Conservation (phyloP, 2,797 vertebrate genomes). For the Sciurus carolinensis region DNA sequence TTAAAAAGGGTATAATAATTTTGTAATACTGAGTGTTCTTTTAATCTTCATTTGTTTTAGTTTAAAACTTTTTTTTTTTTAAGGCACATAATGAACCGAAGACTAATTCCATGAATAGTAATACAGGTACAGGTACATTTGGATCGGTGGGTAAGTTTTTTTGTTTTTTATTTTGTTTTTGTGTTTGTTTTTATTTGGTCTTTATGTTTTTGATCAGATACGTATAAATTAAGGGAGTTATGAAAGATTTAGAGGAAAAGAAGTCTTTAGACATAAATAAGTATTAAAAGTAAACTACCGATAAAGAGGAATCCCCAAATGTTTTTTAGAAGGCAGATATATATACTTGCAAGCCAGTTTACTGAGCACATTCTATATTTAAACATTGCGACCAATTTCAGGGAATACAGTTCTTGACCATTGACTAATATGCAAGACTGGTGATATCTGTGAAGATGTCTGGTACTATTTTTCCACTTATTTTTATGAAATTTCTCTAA, state of each 20-base stretch:
- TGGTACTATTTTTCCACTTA: neutral
- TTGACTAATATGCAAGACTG: neutral
- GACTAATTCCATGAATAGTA: slow-evolving; percentile 94
- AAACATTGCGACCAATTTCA: neutral
- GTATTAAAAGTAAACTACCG: neutral
- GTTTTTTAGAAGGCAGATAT: neutral
- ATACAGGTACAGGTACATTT: slow-evolving; percentile 94
- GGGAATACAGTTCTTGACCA: neutral
- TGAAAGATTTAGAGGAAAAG: neutral
- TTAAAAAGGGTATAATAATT: neutral
- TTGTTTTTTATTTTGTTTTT: neutral
- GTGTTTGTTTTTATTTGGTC: neutral
- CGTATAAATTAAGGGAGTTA: neutral
- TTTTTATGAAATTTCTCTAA: slow-evolving; percentile 23
- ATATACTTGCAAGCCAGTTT: neutral
- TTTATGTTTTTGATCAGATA: slow-evolving; percentile 25
- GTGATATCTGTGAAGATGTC: neutral
- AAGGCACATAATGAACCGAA: slow-evolving; percentile 95
- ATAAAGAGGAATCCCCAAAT: neutral
- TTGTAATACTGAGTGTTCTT: neutral
- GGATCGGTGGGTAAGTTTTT: slow-evolving; percentile 93
- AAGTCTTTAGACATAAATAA: neutral
- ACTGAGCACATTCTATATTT: neutral
- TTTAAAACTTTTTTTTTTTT: slow-evolving; percentile 75
- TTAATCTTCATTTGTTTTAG: slow-evolving; percentile 77